Evolutionary conservation across 2,888 invertebrate species (phyloP).

Genomic region (Aromia moschata): DNA sequence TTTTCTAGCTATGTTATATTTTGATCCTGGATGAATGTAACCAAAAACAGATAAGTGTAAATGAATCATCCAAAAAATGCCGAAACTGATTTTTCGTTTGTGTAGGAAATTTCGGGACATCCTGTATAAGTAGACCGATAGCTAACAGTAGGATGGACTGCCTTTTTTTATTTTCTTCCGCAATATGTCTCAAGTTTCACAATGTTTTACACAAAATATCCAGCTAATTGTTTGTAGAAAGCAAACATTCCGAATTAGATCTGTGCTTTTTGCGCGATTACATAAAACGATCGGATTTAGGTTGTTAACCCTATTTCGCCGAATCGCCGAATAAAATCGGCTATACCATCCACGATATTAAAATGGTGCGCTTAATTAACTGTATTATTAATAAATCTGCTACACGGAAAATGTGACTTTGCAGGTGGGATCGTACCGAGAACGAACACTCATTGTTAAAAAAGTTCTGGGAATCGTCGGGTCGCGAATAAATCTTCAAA

Average conservation of each 20-base stretch:
- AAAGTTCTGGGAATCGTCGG: slow-evolving; percentile 5
- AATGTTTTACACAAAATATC: neutral
- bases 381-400: neutral
- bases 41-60: too few species aligned
- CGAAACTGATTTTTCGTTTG: too few species aligned
- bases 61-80: too few species aligned
- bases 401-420: neutral
- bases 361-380: neutral
- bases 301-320: neutral
- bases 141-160: too few species aligned
- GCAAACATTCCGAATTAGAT: neutral
- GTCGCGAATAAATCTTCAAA: neutral
- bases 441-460: slow-evolving; percentile 4
- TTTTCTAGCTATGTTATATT: too few species aligned
- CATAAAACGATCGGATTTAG: neutral
- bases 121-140: too few species aligned
- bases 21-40: too few species aligned
- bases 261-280: neutral
- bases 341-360: neutral
- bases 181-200: neutral
- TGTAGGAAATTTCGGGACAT: too few species aligned
- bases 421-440: neutral
- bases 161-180: too few species aligned
- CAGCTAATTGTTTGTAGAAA: neutral
- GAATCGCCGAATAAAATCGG: neutral